A percentile compares a stretch with the other conserved stretches of the same genome.
phyloP scores from a whole-genome alignment of 2,113 vertebrate genomes.

The Pachyramphus minor region DNA sequence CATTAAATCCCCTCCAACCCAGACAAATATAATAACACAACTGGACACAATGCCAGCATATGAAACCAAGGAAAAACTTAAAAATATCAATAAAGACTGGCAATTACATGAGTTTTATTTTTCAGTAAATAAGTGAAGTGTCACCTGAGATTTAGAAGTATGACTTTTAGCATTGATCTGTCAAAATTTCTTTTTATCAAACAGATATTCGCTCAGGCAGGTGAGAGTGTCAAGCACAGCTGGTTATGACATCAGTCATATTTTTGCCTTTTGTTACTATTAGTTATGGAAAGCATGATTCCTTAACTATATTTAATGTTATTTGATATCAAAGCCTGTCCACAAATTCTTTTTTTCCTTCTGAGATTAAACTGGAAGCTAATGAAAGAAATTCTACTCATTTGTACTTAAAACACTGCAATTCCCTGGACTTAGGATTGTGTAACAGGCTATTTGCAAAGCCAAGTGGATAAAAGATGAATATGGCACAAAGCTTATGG shows the following conservation, averaged over 20 bases:
- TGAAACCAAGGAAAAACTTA: not conserved
- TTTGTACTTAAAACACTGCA: not conserved
- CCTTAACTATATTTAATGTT: not conserved
- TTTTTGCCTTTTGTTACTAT: not conserved
- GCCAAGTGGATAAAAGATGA: not conserved
- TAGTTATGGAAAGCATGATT: not conserved
- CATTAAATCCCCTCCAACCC: fast-evolving
- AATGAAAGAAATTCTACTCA: not conserved
- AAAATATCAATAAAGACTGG: not conserved
- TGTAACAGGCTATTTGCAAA: not conserved
- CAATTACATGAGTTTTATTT: not conserved
- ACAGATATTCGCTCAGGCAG: not conserved
- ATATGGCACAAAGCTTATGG: not conserved
- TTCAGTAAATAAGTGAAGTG: not conserved
- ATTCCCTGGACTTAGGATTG: not conserved
- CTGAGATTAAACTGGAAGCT: not conserved
- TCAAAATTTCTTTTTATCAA: not conserved
- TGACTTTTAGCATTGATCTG: not conserved
- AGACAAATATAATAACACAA: not conserved
- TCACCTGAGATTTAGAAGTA: not conserved
- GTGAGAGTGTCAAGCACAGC: not conserved
- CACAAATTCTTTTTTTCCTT: not conserved
- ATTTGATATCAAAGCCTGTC: not conserved
- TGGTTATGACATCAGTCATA: not conserved
- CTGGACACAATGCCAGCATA: not conserved